phyloP scores from a whole-genome alignment of 2,888 invertebrate species.

The Fabriciana adippe region DNA sequence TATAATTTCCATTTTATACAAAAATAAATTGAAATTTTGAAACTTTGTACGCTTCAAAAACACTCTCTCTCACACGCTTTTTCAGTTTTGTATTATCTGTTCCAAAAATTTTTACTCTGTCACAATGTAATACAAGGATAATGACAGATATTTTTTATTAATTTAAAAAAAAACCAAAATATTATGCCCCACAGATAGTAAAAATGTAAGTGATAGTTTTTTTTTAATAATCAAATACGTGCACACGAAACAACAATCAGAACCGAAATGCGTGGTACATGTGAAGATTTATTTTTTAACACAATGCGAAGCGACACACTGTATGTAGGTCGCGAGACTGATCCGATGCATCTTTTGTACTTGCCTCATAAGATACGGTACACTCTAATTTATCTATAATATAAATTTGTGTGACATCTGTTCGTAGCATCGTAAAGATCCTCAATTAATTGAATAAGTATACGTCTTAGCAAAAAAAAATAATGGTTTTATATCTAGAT shows the following conservation, averaged over 20 bases:
- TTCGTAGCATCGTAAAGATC: no score
- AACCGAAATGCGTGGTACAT: constrained; percentile 64
- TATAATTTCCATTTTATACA: constrained; percentile 44
- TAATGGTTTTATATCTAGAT: no score
- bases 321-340: constrained; percentile 69
- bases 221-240: constrained; percentile 45
- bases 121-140: not conserved
- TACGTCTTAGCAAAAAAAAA: no score
- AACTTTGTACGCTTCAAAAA: not conserved
- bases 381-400: constrained; percentile 18
- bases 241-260: constrained; percentile 54
- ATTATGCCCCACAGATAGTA: not conserved
- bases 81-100: not conserved
- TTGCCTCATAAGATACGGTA: constrained; percentile 6
- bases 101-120: not conserved
- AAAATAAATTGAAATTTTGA: not conserved
- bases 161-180: not conserved
- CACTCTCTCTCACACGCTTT: not conserved
- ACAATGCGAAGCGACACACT: constrained; percentile 62
- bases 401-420: not conserved
- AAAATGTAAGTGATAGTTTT: constrained; percentile 1
- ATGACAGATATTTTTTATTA: not conserved
- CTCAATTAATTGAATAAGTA: no score
- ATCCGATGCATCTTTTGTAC: constrained; percentile 66
- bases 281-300: constrained; percentile 65